Base-by-base conservation (phyloP, 2,888 invertebrate species). In the Octonoba sinensis region DNA sequence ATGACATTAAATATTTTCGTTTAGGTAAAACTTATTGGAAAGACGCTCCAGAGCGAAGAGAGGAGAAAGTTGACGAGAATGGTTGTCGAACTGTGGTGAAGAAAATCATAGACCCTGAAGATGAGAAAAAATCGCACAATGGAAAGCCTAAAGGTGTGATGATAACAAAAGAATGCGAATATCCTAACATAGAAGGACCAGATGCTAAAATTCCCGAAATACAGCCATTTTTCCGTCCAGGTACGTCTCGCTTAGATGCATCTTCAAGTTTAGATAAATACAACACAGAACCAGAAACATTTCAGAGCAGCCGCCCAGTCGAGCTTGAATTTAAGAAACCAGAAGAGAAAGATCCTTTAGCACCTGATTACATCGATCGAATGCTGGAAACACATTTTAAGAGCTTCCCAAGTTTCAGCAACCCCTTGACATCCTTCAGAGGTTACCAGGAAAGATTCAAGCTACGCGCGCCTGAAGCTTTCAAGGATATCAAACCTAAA, bases 151-250 rank as follows among this genome's bases (percentile, higher is more conserved):
- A 79, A 22, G 73, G 75, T 16, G 75, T 83, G 4, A 70, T 83
- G 13, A 79, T 83, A 51, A 75, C 78, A 0, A 83, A 83, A 72
- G 83, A 79, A 76, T 83, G 83, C 18, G 75, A 77, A 73, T 76
- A 74, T 24, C 83, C 83, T 3, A 65, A 60, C 36, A 13, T 69
- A 0, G 20, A 71, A 3, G 83, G 79, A 15, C 77, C 73, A 12
- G 71, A 79, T 27, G 83, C 79, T 24, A 83, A 83, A 62, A 66
- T 79, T 47, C 49, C 75, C 12, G 71, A 79, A n/a, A 51, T 67
- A n/a, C 36, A 27, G 11, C 49, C 75, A 1, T 56, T 18, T 12
- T 18, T 65, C 3, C 18, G 65, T 46, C 18, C 18, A 1, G 47
- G 12, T 0, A 49, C 44, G 0, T 27, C 59, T 0, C 16, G 24